These are phyloP conservation scores for Prinia subflava DNA, from an alignment of 2,113 vertebrate genomes.

Conservation along the genomic window DNA sequence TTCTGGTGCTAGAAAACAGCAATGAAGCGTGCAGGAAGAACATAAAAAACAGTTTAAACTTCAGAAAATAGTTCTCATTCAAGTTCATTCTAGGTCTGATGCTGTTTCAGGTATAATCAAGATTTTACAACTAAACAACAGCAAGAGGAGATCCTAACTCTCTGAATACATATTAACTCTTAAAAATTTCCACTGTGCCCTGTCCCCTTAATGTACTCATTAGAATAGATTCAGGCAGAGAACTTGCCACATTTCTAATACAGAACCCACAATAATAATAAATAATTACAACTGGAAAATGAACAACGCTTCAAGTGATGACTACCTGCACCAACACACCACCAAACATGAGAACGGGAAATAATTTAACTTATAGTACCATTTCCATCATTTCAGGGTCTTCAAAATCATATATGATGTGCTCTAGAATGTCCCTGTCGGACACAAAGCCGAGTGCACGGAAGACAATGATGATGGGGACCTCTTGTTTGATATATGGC, in stretches of 20 bases:
- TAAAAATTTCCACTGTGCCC: background rate
- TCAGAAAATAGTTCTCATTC: background rate
- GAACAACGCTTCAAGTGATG: background rate
- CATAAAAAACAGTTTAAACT: background rate
- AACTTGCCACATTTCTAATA: background rate
- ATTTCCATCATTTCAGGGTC: slow-evolving; percentile 99
- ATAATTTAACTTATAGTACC: slow-evolving; percentile 72
- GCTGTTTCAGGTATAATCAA: background rate
- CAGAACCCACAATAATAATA: background rate
- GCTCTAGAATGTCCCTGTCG: slow-evolving; percentile 96
- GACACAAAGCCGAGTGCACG: slow-evolving; percentile 96
- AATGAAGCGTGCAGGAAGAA: background rate
- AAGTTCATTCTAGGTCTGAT: background rate
- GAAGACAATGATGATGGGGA: slow-evolving; percentile 99
- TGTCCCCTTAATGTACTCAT: background rate
- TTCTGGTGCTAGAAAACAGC: background rate
- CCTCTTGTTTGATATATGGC: slow-evolving; percentile 96
- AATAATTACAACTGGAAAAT: background rate
- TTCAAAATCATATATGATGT: slow-evolving; percentile 99
- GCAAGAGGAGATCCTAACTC: background rate
- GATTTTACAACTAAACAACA: background rate
- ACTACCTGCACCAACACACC: background rate
- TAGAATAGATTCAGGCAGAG: background rate
- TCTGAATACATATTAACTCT: background rate
- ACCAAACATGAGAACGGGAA: background rate